These are phyloP conservation scores for Chaunax sp. DNA, from an alignment of 2,797 vertebrate genomes.

Conservation along the genomic window DNA sequence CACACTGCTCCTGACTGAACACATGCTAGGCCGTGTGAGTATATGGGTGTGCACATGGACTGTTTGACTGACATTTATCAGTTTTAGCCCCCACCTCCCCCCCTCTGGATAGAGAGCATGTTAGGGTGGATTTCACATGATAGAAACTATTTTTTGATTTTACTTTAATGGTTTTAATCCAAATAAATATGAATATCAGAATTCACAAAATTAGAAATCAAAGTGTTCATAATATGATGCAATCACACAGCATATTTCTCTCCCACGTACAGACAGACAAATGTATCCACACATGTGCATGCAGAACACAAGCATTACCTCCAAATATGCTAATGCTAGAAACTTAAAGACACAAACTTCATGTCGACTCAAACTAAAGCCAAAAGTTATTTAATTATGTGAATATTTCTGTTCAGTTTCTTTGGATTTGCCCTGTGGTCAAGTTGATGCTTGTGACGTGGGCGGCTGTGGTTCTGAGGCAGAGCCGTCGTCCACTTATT, in stretches of 20 bases:
- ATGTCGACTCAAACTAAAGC: too few relatives aligned
- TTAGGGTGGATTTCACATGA: background rate
- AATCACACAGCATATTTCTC: background rate
- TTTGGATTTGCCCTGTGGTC: too few relatives aligned
- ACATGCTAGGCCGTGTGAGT: constrained; percentile 42
- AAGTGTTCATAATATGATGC: constrained; percentile 82
- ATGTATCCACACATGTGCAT: constrained; percentile 5
- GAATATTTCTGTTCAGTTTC: too few relatives aligned
- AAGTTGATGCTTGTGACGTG: too few relatives aligned
- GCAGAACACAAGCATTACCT: background rate
- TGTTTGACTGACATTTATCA: constrained; percentile 13
- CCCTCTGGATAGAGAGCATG: background rate
- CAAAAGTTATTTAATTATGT: too few relatives aligned
- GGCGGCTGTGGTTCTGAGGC: too few relatives aligned
- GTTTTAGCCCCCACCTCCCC: background rate
- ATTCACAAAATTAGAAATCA: constrained; percentile 72
- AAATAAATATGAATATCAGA: background rate
- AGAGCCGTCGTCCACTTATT: too few relatives aligned
- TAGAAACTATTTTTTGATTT: background rate
- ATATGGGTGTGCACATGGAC: constrained; percentile 2
- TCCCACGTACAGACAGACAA: constrained; percentile 35
- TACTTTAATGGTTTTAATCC: background rate
- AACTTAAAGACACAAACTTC: too few relatives aligned
- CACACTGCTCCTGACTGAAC: constrained; percentile 76
- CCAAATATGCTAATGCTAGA: background rate